Percentiles rank a stretch among this genome's conserved stretches.
Conservation (phyloP, 2,113 vertebrate genomes). For the Hepsetus odoe region DNA sequence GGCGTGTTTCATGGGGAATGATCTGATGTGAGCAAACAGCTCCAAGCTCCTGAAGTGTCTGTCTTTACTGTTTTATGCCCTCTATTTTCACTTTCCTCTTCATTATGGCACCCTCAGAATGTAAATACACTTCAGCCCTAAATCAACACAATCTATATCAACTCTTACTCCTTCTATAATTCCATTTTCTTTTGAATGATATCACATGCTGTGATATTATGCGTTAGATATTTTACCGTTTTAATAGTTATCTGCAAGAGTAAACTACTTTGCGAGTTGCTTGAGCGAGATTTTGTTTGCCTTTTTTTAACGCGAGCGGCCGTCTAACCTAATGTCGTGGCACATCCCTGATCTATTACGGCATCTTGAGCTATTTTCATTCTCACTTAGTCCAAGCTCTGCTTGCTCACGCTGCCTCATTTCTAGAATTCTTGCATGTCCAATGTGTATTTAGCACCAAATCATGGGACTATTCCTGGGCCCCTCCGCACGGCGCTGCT, state of each 20-base stretch:
- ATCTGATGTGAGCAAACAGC: conserved; percentile 39
- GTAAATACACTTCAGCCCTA: not conserved
- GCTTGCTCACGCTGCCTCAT: conserved; percentile 32
- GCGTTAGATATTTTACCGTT: not conserved
- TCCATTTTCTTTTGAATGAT: not conserved
- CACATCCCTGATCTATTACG: not conserved
- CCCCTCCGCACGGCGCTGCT: conserved; percentile 50
- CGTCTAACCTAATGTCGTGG: not conserved
- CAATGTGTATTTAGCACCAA: conserved; percentile 67
- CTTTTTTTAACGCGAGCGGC: no score
- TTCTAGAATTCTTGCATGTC: conserved; percentile 63
- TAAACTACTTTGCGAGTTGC: not conserved
- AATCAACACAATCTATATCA: not conserved
- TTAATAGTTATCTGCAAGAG: not conserved
- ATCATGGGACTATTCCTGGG: conserved; percentile 64
- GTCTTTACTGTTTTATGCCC: conserved; percentile 13
- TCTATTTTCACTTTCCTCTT: not conserved
- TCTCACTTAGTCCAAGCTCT: not conserved
- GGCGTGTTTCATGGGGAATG: conserved; percentile 43
- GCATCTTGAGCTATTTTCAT: not conserved
- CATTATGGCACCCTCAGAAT: not conserved
- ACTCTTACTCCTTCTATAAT: not conserved
- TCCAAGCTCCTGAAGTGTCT: conserved; percentile 38
- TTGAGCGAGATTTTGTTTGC: no score
- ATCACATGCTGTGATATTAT: not conserved